Evolutionary conservation across 1,140 invertebrate species (phyloP).

Genomic region (Andrena cerasifolii): DNA sequence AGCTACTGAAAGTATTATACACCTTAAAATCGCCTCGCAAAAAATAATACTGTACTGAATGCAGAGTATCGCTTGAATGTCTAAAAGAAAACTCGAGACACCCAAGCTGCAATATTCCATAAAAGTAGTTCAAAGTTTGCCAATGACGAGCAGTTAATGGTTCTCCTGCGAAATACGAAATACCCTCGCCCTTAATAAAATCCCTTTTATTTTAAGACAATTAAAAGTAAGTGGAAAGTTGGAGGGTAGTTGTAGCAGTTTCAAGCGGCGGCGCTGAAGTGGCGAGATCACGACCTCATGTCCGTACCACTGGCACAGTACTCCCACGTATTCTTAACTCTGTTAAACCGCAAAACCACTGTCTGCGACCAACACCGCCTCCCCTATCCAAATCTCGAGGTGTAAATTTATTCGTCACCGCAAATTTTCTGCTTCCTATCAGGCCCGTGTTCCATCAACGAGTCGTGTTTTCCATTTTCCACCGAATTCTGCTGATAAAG

Average conservation of each 20-base stretch:
- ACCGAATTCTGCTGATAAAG: neutral
- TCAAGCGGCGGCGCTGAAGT: constrained; percentile 13
- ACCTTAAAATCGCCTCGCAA: too few species aligned
- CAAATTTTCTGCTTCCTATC: constrained; percentile 41
- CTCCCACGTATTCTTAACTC: constrained; percentile 51
- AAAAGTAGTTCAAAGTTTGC: neutral
- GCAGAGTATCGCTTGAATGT: too few species aligned
- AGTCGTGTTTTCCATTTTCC: neutral
- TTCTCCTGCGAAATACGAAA: neutral
- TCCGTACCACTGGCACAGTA: neutral
- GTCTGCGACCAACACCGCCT: constrained; percentile 14
- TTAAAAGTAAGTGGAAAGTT: constrained; percentile 13
- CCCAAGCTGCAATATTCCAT: neutral
- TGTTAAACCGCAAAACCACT: constrained; percentile 42
- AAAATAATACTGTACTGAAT: too few species aligned
- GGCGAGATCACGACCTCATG: constrained; percentile 9
- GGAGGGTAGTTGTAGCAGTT: neutral
- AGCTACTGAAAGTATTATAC: too few species aligned
- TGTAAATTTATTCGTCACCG: constrained; percentile 47
- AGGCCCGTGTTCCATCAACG: constrained; percentile 2
- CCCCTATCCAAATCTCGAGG: constrained; percentile 6
- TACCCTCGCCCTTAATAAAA: neutral
- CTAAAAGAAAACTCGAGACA: too few species aligned
- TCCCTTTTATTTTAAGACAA: constrained; percentile 18
- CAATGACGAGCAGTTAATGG: neutral